Evolutionary conservation across 1,140 invertebrate genomes (phyloP).

Genomic region (Lordiphosa stackelbergi): DNA sequence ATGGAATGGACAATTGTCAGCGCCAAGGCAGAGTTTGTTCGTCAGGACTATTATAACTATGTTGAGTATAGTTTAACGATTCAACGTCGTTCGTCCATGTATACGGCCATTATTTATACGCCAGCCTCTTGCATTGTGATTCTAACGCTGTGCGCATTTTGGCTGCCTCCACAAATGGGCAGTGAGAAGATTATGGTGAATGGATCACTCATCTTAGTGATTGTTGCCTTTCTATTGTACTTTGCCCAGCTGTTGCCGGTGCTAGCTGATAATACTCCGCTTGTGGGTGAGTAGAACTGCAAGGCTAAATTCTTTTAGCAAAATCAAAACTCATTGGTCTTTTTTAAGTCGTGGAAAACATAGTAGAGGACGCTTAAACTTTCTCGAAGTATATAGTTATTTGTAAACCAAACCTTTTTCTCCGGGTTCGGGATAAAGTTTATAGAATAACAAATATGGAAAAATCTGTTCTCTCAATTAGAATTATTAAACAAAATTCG

Average conservation of each 20-base stretch:
- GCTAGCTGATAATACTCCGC: conserved; percentile 81
- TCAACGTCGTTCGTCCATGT: conserved; percentile 81
- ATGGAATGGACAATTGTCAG: conserved; percentile 81
- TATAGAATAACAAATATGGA: no score
- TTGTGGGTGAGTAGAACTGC: conserved; percentile 79
- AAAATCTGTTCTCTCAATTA: no score
- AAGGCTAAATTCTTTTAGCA: no score
- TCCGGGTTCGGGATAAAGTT: no score
- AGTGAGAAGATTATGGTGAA: conserved; percentile 83
- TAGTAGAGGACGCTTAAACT: no score
- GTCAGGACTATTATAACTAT: conserved; percentile 57
- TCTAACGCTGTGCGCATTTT: conserved; percentile 81
- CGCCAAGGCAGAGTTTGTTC: conserved; percentile 73
- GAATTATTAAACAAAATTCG: no score
- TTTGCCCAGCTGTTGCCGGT: conserved; percentile 81
- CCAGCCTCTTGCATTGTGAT: conserved; percentile 82
- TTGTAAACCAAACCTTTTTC: no score
- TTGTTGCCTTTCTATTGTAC: conserved; percentile 82
- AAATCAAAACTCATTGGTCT: no score
- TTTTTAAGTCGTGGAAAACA: no score
- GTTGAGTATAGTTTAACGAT: conserved; percentile 79
- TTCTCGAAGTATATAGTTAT: no score
- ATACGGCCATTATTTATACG: conserved; percentile 80
- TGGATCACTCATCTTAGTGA: conserved; percentile 80
- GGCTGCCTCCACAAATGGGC: conserved; percentile 81